Conservation (phyloP, 2,888 invertebrate genomes). For the Drosophila multiciliata region DNA sequence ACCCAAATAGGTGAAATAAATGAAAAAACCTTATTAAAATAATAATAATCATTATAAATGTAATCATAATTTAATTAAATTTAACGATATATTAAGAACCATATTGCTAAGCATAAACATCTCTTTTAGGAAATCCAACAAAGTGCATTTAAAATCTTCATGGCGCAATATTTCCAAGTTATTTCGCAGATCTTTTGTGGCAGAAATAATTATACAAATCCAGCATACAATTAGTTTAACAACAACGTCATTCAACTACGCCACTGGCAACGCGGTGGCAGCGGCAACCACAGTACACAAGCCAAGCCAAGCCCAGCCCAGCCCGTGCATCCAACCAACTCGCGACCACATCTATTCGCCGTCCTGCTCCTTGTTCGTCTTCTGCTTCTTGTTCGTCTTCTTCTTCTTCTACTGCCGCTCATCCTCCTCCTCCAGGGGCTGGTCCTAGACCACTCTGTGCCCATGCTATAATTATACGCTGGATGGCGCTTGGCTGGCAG, state of each 20-base stretch:
- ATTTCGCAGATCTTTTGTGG: slow-evolving; percentile 7
- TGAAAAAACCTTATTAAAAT: not conserved
- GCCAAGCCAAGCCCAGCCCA: slow-evolving; percentile 17
- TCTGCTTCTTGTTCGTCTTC: not conserved
- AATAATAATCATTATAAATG: too few relatives aligned
- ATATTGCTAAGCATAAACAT: not conserved
- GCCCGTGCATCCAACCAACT: slow-evolving; percentile 19
- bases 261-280: slow-evolving; percentile 43
- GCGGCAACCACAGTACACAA: slow-evolving; percentile 34
- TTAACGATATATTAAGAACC: not conserved
- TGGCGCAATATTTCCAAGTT: slow-evolving; percentile 1
- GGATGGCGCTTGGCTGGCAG: slow-evolving; percentile 67
- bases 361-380: not conserved
- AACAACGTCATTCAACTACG: slow-evolving; percentile 33
- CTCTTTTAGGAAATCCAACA: too few relatives aligned
- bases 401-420: not conserved
- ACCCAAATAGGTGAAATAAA: not conserved
- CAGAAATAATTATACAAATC: slow-evolving; percentile 29
- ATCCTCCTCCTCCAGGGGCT: not conserved
- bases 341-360: slow-evolving; percentile 17
- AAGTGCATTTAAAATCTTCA: not conserved
- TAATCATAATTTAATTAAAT: not conserved
- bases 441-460: slow-evolving; percentile 9
- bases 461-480: slow-evolving; percentile 70
- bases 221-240: slow-evolving; percentile 26